Evolutionary conservation across 2,888 invertebrate species (phyloP).

Genomic region (Drosophila vallismaia): DNA sequence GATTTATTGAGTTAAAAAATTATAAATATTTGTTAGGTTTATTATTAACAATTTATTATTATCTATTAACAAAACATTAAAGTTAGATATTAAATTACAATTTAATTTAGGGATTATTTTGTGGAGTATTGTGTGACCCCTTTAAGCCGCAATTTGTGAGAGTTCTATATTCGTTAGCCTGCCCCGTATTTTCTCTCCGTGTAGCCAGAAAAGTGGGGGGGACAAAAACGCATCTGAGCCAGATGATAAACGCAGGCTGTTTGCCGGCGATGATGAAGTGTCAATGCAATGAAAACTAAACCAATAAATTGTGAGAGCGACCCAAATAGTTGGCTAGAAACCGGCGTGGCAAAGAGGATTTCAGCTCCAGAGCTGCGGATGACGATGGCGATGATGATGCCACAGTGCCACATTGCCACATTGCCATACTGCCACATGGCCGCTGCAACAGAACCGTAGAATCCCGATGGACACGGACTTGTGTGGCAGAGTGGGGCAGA

Average conservation of each 20-base stretch:
- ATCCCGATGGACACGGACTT: slow-evolving; percentile 18
- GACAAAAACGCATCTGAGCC: slow-evolving; percentile 16
- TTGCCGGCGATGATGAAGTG: slow-evolving; percentile 76
- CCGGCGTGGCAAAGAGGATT: slow-evolving; percentile 74
- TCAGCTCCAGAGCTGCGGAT: slow-evolving; percentile 33
- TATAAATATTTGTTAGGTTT: no score
- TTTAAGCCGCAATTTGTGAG: no score
- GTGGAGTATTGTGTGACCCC: no score
- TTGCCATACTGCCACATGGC: neutral
- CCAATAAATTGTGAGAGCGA: slow-evolving; percentile 80
- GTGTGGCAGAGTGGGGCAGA: no score
- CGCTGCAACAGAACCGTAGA: slow-evolving; percentile 10
- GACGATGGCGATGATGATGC: slow-evolving; percentile 7
- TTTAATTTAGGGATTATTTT: no score
- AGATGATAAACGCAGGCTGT: slow-evolving; percentile 77
- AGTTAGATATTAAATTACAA: no score
- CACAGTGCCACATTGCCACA: neutral
- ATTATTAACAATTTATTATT: no score
- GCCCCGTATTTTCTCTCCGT: neutral
- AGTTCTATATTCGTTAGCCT: no score
- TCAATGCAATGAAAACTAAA: slow-evolving; percentile 80
- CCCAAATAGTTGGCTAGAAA: slow-evolving; percentile 79
- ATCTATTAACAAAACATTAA: no score
- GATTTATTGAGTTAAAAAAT: no score
- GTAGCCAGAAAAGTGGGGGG: neutral